These are phyloP conservation scores for Nothobranchius furzeri DNA, from an alignment of 2,113 vertebrate species.

Conservation along the genomic window DNA sequence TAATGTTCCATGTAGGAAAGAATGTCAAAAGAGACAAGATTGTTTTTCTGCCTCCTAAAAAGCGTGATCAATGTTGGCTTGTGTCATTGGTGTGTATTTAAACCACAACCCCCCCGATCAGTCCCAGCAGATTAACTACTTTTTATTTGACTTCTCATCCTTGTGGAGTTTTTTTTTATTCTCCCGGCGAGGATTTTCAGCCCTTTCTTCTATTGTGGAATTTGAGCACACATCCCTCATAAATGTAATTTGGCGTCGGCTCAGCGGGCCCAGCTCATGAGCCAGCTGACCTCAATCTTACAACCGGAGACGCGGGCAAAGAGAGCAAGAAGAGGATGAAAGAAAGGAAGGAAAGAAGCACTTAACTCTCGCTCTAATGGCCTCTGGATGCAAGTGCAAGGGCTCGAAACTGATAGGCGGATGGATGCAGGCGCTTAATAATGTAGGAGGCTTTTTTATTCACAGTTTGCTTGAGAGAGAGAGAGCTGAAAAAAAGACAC, in stretches of 20 bases:
- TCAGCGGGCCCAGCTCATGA: slow-evolving; percentile 50
- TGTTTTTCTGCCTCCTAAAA: slow-evolving; percentile 1
- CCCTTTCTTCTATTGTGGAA: slow-evolving; percentile 23
- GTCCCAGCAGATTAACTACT: slow-evolving; percentile 1
- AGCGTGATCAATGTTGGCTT: not conserved
- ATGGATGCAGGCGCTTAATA: slow-evolving; percentile 65
- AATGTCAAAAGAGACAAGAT: not conserved
- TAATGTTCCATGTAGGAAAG: too few species aligned
- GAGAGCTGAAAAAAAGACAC: slow-evolving; percentile 42
- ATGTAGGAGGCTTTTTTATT: slow-evolving; percentile 57
- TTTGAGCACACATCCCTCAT: slow-evolving; percentile 54
- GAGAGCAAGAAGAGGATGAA: slow-evolving; percentile 26
- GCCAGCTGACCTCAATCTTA: slow-evolving; percentile 70
- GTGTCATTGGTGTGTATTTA: not conserved
- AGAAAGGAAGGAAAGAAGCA: slow-evolving; percentile 59
- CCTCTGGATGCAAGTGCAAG: slow-evolving; percentile 55
- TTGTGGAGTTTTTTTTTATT: slow-evolving; percentile 6
- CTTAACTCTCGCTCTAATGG: slow-evolving; percentile 67
- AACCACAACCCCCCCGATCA: slow-evolving; percentile 4
- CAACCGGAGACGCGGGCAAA: slow-evolving; percentile 51
- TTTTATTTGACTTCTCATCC: slow-evolving; percentile 22
- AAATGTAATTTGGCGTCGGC: slow-evolving; percentile 61
- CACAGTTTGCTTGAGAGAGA: slow-evolving; percentile 19
- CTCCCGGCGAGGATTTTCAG: slow-evolving; percentile 1
- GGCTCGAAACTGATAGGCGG: slow-evolving; percentile 53